Base-by-base conservation (phyloP, 2,888 invertebrate species). In the Hermaeophaga mercurialis region DNA sequence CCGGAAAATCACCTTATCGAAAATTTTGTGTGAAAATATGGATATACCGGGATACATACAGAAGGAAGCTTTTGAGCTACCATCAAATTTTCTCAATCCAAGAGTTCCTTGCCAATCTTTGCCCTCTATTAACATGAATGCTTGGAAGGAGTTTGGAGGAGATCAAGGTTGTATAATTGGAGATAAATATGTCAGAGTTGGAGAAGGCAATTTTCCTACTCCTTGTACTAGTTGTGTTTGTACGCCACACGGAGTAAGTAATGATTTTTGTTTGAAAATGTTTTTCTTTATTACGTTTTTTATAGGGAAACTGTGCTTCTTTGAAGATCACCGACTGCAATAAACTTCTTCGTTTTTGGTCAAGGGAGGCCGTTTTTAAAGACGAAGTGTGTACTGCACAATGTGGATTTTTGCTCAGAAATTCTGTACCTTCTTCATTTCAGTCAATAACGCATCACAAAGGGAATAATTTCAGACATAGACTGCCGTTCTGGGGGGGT, bases 361-460 rank as follows among this genome's bases (percentile, higher is more conserved):
- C 91, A 48, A 84, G 88, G 49, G 91, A 93, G 22, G 88, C 89
- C 0, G 88, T 94, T 38, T 76, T 90, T 17, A 83, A 88, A 1
- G 95, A 95, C 72, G 91, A 92, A 73, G 92, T 94, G 9, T 95
- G 95, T 78, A 88, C 91, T 11, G 91, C 93, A 1, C 94, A 95
- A 78, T 95, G 95, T 75, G 91, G 91, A 34, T 88, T 89, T 69
- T 81, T 88, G n/a, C 77, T 88, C 18, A 79, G 80, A 31, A 79
- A 77, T 22, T 75, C 79, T 78, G 41, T 77, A 75, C 18, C 63
- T 4, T 61, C 66, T 1, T 57, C 52, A 9, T 33, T 71, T 5
- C 66, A 47, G 1, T 15, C 2, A 15, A 36, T 47, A n/a, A 6
- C n/a, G 4, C 36, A 36, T 2, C 34, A 24, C 6, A n/a, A n/a